Evolutionary conservation across 2,113 vertebrate genomes (phyloP).

Genomic region (Erpornis zantholeuca): DNA sequence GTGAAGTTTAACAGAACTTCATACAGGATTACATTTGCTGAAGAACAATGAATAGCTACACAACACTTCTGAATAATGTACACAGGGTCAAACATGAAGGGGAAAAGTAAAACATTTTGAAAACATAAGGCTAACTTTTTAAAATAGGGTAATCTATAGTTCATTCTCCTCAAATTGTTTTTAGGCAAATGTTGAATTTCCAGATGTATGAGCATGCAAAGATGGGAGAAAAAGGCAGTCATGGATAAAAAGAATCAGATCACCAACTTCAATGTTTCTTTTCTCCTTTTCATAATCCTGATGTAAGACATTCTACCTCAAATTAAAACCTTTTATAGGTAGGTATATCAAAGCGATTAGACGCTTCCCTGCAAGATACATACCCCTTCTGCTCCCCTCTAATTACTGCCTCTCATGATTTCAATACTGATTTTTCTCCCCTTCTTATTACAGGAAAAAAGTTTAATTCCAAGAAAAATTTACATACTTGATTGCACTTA

Average conservation of each 20-base stretch:
- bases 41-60: not conserved
- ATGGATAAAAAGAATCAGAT: not conserved
- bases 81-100: not conserved
- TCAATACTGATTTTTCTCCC: not conserved
- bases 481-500: constrained; percentile 61
- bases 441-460: not conserved
- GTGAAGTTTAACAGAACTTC: not conserved
- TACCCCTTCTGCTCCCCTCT: not conserved
- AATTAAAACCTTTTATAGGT: not conserved
- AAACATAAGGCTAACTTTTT: not conserved
- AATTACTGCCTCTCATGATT: not conserved
- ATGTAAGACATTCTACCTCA: not conserved
- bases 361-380: not conserved
- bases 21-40: not conserved
- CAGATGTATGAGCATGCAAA: not conserved
- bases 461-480: not conserved
- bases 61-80: not conserved
- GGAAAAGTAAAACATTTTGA: not conserved
- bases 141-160: not conserved
- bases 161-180: not conserved
- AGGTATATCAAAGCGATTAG: not conserved
- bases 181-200: not conserved
- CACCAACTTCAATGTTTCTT: not conserved
- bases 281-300: not conserved
- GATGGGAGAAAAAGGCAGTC: not conserved